Evolutionary conservation across 1,140 invertebrate species (phyloP).

Genomic region (Drosophila nannoptera): DNA sequence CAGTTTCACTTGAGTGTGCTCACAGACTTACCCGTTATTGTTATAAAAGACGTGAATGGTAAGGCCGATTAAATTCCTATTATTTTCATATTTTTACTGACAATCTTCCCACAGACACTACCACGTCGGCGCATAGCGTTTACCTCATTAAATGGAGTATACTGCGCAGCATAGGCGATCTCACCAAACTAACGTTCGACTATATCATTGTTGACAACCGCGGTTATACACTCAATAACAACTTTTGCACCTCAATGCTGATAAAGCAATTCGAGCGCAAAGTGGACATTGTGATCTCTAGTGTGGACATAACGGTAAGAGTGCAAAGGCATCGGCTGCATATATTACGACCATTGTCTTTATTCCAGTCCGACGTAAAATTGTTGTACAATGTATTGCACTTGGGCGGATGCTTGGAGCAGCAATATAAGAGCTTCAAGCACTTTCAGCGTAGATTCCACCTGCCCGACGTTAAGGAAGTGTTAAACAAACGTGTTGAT

Average conservation of each 20-base stretch:
- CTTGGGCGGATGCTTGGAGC: conserved; percentile 66
- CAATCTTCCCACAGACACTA: conserved; percentile 42
- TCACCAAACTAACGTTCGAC: conserved; percentile 72
- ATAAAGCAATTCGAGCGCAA: conserved; percentile 69
- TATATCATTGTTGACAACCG: conserved; percentile 72
- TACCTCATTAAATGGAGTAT: conserved; percentile 71
- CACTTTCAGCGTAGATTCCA: conserved; percentile 65
- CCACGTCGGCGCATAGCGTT: conserved; percentile 60
- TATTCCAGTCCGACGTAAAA: conserved; percentile 66
- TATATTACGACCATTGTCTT: not conserved
- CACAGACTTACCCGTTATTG: conserved; percentile 55
- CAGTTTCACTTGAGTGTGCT: conserved; percentile 67
- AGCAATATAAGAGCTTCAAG: conserved; percentile 54
- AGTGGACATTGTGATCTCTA: conserved; percentile 73
- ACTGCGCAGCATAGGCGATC: conserved; percentile 62
- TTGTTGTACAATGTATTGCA: conserved; percentile 66
- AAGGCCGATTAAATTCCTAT: not conserved
- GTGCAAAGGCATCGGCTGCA: not conserved
- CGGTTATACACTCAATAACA: conserved; percentile 66
- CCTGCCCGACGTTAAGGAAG: conserved; percentile 66
- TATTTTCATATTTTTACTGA: not conserved
- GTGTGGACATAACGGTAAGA: conserved; percentile 71
- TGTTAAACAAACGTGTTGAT: conserved; percentile 63
- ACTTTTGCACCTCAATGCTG: conserved; percentile 71
- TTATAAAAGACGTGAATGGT: conserved; percentile 57